A percentile compares a stretch with the other conserved stretches of the same genome.
Evolutionary conservation across 2,888 invertebrate genomes (phyloP).

Genomic region (Nyleta sp.): DNA sequence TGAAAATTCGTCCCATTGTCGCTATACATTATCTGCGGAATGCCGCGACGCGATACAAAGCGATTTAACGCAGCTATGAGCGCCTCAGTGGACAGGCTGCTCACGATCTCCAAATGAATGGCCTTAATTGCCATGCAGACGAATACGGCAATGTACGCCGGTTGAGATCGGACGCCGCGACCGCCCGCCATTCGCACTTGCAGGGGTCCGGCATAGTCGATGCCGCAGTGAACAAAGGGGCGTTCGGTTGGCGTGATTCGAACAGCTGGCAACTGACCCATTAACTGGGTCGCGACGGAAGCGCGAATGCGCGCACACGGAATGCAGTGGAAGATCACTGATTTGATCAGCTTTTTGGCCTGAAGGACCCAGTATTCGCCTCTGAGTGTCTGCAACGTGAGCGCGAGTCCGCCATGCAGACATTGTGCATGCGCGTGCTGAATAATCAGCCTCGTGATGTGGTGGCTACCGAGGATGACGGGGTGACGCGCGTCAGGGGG

Average conservation of each 20-base stretch:
- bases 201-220: slow-evolving; percentile 14
- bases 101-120: slow-evolving; percentile 12
- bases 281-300: slow-evolving; percentile 4
- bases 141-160: slow-evolving; percentile 14
- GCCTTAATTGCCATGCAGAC: slow-evolving; percentile 12
- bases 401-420: slow-evolving; percentile 15
- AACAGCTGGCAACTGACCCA: slow-evolving; percentile 13
- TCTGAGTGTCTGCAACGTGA: slow-evolving; percentile 3
- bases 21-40: not conserved
- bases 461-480: not conserved
- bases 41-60: not conserved
- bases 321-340: slow-evolving; percentile 33
- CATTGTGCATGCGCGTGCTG: slow-evolving; percentile 4
- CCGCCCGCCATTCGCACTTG: slow-evolving; percentile 1
- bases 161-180: not conserved
- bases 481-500: not conserved
- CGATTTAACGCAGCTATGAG: slow-evolving; percentile 5
- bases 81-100: not conserved
- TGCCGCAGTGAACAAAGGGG: not conserved
- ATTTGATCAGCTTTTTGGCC: slow-evolving; percentile 14
- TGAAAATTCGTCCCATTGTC: slow-evolving; percentile 12
- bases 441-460: slow-evolving; percentile 1
- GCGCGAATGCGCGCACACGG: slow-evolving; percentile 35
- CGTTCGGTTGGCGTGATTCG: slow-evolving; percentile 12
- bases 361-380: slow-evolving; percentile 18